These are phyloP conservation scores for Diloba caeruleocephala DNA, from an alignment of 2,888 invertebrate genomes.

Conservation along the genomic window DNA sequence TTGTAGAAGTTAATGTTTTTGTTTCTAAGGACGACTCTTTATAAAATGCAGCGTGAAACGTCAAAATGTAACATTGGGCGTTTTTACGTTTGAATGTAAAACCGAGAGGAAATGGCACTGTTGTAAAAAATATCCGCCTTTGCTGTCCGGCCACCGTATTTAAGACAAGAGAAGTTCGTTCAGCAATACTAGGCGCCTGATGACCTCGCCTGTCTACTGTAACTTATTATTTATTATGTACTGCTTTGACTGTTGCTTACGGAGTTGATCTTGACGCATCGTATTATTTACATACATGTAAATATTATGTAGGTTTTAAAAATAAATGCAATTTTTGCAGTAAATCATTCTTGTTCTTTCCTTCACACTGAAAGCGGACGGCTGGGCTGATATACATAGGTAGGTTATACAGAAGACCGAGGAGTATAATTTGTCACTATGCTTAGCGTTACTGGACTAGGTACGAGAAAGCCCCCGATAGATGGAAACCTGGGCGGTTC, in stretches of 20 bases:
- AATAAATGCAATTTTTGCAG: conserved; percentile 85
- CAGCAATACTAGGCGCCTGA: conserved; percentile 65
- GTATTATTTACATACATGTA: conserved; percentile 83
- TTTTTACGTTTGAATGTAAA: conserved; percentile 12
- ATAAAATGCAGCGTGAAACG: conserved; percentile 17
- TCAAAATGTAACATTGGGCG: conserved; percentile 46
- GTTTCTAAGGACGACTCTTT: conserved; percentile 15
- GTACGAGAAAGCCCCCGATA: too few relatives aligned
- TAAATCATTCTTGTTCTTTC: conserved; percentile 25
- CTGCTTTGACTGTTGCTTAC: conserved; percentile 87
- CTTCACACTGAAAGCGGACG: too few relatives aligned
- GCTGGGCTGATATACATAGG: not conserved
- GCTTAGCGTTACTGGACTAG: too few relatives aligned
- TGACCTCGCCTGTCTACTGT: conserved; percentile 69
- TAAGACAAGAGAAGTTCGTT: conserved; percentile 48
- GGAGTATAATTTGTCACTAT: too few relatives aligned
- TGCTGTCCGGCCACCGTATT: conserved; percentile 60
- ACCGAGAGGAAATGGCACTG: conserved; percentile 1
- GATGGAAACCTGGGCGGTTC: too few relatives aligned
- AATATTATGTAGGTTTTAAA: conserved; percentile 78
- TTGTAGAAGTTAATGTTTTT: conserved; percentile 40
- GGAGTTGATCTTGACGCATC: conserved; percentile 87
- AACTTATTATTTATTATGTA: conserved; percentile 71
- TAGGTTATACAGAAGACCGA: not conserved
- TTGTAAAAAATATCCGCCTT: conserved; percentile 49